A percentile compares a stretch with the other conserved stretches of the same genome.
Evolutionary conservation across 2,113 vertebrate species (phyloP).

Genomic region (Haemorhous mexicanus): DNA sequence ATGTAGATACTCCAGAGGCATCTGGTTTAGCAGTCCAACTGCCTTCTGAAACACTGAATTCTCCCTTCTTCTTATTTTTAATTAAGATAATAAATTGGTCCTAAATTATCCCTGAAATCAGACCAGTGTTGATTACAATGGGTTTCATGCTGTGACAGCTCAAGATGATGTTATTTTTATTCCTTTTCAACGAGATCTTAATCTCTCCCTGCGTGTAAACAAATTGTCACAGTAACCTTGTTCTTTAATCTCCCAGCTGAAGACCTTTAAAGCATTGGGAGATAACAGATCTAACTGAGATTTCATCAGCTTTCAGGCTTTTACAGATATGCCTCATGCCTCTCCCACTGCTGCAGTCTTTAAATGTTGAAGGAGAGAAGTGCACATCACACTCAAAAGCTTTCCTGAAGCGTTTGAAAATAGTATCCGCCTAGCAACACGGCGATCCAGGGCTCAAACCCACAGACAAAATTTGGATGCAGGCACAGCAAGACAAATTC

Average conservation of each 20-base stretch:
- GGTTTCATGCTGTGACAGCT: constrained; percentile 92
- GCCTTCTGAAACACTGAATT: constrained; percentile 70
- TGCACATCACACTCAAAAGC: constrained; percentile 57
- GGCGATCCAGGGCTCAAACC: background rate
- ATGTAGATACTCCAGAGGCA: background rate
- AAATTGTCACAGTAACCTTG: constrained; percentile 85
- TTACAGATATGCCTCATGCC: constrained; percentile 53
- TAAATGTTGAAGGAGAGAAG: constrained; percentile 68
- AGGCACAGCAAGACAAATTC: constrained; percentile 12
- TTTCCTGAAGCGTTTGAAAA: constrained; percentile 61
- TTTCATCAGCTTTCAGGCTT: constrained; percentile 73
- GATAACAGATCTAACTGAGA: constrained; percentile 80
- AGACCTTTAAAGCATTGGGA: constrained; percentile 78
- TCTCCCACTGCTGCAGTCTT: constrained; percentile 59
- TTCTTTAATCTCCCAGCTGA: constrained; percentile 80
- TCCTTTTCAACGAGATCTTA: constrained; percentile 88
- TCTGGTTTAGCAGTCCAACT: constrained; percentile 40
- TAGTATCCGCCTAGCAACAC: background rate
- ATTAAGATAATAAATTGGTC: constrained; percentile 99
- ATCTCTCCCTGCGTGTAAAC: constrained; percentile 85
- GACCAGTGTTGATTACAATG: constrained; percentile 98
- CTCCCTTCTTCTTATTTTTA: constrained; percentile 78
- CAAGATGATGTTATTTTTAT: constrained; percentile 86
- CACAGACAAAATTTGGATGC: background rate
- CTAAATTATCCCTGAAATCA: constrained; percentile 99